Evolutionary conservation across 37 sponge, comb jelly and placozoan genomes (phyloP).

Genomic region (Mnemiopsis leidyi): DNA sequence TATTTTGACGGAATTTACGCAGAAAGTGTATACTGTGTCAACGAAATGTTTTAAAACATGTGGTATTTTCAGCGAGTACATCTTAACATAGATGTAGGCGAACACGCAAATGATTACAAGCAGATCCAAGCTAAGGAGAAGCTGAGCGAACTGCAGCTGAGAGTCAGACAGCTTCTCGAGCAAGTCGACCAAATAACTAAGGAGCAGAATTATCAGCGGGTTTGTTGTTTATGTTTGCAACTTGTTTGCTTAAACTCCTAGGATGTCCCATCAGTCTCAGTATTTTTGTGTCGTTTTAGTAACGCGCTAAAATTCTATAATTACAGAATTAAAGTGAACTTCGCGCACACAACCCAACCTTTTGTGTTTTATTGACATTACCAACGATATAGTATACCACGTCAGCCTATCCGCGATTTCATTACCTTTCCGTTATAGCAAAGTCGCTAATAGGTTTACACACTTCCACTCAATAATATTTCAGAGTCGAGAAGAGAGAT

Average conservation of each 20-base stretch:
- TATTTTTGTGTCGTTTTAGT: not conserved
- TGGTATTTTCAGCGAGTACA: slow-evolving; percentile 80
- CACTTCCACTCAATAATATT: slow-evolving; percentile 6
- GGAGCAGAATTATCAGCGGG: slow-evolving; percentile 96
- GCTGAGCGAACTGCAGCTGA: slow-evolving; percentile 90
- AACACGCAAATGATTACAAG: slow-evolving; percentile 94
- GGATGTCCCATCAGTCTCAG: too few relatives aligned
- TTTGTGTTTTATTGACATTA: not conserved
- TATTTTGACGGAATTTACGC: too few relatives aligned
- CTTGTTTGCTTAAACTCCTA: not conserved
- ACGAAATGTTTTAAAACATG: too few relatives aligned
- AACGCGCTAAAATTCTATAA: not conserved
- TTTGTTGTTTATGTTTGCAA: slow-evolving; percentile 27
- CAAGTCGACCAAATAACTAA: slow-evolving; percentile 95
- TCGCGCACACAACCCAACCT: not conserved
- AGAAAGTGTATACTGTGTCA: too few relatives aligned
- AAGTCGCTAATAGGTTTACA: not conserved
- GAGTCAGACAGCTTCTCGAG: slow-evolving; percentile 89
- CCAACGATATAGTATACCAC: not conserved
- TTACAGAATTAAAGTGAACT: not conserved
- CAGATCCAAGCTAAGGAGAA: slow-evolving; percentile 93
- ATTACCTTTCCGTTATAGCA: not conserved
- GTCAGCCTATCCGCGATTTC: not conserved
- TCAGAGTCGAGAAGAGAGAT: slow-evolving; percentile 89
- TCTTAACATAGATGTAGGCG: slow-evolving; percentile 83